Conservation (phyloP, 2,113 vertebrate genomes). For the Cavia aperea region DNA sequence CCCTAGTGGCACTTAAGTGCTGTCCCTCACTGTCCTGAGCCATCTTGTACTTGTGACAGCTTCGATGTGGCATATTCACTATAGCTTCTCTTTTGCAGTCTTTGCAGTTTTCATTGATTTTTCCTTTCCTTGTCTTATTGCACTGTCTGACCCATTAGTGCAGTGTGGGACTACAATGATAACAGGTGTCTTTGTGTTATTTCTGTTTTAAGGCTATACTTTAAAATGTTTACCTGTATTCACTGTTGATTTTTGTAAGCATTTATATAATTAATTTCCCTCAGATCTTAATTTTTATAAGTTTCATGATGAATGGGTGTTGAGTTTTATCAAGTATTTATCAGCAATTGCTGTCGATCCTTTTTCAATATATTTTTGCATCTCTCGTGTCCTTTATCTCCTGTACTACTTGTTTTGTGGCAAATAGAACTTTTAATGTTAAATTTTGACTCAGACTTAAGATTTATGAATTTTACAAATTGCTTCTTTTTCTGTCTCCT, state of each 20-base stretch:
- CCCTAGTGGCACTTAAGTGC: too few species aligned
- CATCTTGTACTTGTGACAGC: too few species aligned
- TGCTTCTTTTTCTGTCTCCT: not conserved
- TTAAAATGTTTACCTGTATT: not conserved
- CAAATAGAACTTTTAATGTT: conserved; percentile 22
- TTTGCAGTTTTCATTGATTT: not conserved
- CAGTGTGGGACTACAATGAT: not conserved
- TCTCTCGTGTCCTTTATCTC: not conserved
- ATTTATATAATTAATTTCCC: conserved; percentile 8
- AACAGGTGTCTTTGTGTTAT: not conserved
- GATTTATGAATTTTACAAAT: not conserved
- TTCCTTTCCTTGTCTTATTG: not conserved
- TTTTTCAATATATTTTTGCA: conserved; percentile 3
- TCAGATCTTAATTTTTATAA: not conserved
- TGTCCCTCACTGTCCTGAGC: too few species aligned
- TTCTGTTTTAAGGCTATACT: not conserved
- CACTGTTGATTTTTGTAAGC: not conserved
- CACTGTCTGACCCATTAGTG: not conserved
- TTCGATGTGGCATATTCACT: too few species aligned
- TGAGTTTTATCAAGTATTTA: not conserved
- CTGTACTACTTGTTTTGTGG: not conserved
- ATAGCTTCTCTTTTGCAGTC: not conserved
- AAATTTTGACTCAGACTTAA: not conserved
- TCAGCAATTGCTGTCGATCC: not conserved
- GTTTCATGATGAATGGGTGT: not conserved